Conservation (phyloP, 2,888 invertebrate genomes). For the Drosophila tanythrix region DNA sequence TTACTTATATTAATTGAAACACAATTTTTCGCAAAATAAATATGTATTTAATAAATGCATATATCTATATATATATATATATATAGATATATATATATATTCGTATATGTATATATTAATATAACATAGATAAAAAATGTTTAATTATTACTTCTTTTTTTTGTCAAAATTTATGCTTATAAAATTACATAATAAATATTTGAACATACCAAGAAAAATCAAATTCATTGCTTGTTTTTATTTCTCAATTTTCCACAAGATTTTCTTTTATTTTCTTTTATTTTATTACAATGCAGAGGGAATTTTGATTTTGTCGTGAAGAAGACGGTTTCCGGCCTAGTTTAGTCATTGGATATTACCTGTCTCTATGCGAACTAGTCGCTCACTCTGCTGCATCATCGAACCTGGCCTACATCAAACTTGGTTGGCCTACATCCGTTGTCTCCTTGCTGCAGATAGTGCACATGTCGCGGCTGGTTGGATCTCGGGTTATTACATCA, state of each 20-base stretch:
- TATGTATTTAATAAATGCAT: slow-evolving; percentile 32
- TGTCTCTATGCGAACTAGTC: too few relatives aligned
- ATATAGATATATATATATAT: slow-evolving; percentile 17
- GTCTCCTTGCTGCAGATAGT: too few relatives aligned
- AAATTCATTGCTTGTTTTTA: slow-evolving; percentile 23
- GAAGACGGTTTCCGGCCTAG: too few relatives aligned
- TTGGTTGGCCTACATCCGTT: too few relatives aligned
- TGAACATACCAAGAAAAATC: slow-evolving; percentile 70
- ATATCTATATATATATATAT: slow-evolving; percentile 25
- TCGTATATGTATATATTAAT: slow-evolving; percentile 25
- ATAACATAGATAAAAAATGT: slow-evolving; percentile 32
- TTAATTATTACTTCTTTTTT: slow-evolving; percentile 51
- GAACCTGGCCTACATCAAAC: too few relatives aligned
- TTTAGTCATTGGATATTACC: too few relatives aligned
- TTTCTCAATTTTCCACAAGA: slow-evolving; percentile 14
- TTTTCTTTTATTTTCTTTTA: slow-evolving; percentile 9
- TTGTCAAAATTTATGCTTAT: slow-evolving; percentile 71
- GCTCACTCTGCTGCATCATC: too few relatives aligned
- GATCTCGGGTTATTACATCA: not conserved
- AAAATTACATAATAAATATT: slow-evolving; percentile 70
- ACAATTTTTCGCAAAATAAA: slow-evolving; percentile 38
- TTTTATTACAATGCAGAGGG: not conserved
- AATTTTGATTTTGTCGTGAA: too few relatives aligned
- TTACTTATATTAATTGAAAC: slow-evolving; percentile 70
- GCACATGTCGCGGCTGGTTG: too few relatives aligned